Evolutionary conservation across 2,888 invertebrate species (phyloP).

Genomic region (Monochamus alternatus): DNA sequence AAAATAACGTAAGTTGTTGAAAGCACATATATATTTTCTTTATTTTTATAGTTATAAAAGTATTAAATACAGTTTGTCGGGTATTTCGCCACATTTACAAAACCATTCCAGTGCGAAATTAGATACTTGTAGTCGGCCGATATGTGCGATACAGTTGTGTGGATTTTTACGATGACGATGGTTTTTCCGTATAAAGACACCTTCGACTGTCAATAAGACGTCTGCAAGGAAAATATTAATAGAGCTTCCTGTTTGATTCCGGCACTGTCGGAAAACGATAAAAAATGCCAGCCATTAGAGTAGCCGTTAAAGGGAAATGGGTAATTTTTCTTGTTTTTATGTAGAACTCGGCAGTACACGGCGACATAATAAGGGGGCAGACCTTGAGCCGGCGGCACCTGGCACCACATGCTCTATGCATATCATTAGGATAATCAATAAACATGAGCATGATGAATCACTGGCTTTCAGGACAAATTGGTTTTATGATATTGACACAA

Average conservation of each 20-base stretch:
- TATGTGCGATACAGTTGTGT: too few relatives aligned
- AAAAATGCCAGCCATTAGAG: slow-evolving; percentile 22
- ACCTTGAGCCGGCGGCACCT: slow-evolving; percentile 46
- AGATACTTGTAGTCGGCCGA: too few relatives aligned
- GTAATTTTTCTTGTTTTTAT: slow-evolving; percentile 25
- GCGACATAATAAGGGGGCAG: slow-evolving; percentile 32
- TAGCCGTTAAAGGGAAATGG: slow-evolving; percentile 22
- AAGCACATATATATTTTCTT: too few relatives aligned
- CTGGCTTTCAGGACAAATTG: slow-evolving; percentile 30
- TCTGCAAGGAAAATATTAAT: background rate
- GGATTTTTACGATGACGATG: too few relatives aligned
- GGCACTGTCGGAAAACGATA: slow-evolving; percentile 14
- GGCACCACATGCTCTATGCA: slow-evolving; percentile 52
- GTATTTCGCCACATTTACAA: too few relatives aligned
- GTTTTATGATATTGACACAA: slow-evolving; percentile 23
- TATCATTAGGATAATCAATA: slow-evolving; percentile 53
- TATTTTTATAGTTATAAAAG: too few relatives aligned
- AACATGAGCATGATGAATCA: slow-evolving; percentile 51
- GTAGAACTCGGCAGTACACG: slow-evolving; percentile 19
- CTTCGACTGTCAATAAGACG: too few relatives aligned
- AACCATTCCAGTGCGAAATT: too few relatives aligned
- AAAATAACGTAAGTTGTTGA: too few relatives aligned
- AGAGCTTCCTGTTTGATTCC: background rate
- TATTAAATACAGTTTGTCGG: too few relatives aligned
- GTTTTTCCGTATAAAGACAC: too few relatives aligned